Base-by-base conservation (phyloP, 1,140 invertebrate species). In the Drosophila sturtevanti region DNA sequence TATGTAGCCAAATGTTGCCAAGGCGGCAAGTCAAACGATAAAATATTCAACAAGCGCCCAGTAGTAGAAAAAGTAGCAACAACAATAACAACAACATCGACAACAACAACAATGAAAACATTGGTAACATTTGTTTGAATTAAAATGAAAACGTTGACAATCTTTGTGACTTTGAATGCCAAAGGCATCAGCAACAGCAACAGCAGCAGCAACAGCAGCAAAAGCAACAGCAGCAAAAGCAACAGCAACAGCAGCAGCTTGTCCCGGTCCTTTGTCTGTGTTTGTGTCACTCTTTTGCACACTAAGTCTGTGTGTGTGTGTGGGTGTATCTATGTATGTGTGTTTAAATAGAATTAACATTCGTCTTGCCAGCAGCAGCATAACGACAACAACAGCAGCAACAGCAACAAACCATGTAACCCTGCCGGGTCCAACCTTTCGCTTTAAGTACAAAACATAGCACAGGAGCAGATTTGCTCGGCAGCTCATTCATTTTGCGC, bases 71-170 rank as follows among this genome's bases (percentile, higher is more conserved):
- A 1, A 72, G 68, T 22, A 62, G 16, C 37, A 77, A 51, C 58
- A 61, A 55, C 37, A 62, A 31, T 63, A 62, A 41, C 60, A 69
- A 21, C 70, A 84, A 62, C 82, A 81, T 63, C 63, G 73, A 90
- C 77, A 90, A 62, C 82, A 81, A 65, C 63, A 77, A 90, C 77
- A 90, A 89, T 81, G 78, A 79, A 78, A 89, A 89, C 81, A 89
- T 90, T 74, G 77, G 84, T 75, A 90, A 90, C 89, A 90, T 90
- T 90, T 90, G 84, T 90, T 90, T 90, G 81, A 89, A 90, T 90
- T 90, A 90, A 90, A 85, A 89, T 81, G 81, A 90, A 90, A 90
- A 81, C 78, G 80, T 81, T 89, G 84, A 89, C 84, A 89, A 89
- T 87, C 76, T 72, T 82, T 77, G 76, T 82, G 82, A 87, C 84